These are phyloP conservation scores for Forbesichthys agassizii DNA, from an alignment of 2,113 vertebrate genomes.

Conservation along the genomic window DNA sequence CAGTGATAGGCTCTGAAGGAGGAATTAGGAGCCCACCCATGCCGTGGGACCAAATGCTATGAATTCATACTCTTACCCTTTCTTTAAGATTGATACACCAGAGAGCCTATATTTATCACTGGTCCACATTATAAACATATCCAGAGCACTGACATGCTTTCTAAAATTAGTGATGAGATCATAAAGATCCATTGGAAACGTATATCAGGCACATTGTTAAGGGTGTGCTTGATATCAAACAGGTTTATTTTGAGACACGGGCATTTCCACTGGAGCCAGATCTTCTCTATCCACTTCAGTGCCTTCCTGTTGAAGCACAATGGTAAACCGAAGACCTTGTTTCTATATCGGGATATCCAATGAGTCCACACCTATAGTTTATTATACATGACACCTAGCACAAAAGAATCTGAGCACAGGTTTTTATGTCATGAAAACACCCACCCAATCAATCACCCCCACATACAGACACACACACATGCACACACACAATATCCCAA, in stretches of 20 bases:
- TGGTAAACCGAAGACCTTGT: neutral
- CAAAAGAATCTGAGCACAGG: neutral
- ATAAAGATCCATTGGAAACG: neutral
- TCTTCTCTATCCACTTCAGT: slow-evolving; percentile 11
- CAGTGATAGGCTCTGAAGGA: slow-evolving; percentile 38
- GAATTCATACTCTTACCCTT: slow-evolving; percentile 16
- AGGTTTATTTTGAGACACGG: neutral
- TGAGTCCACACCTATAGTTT: neutral
- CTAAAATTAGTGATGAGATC: neutral
- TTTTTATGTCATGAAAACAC: neutral
- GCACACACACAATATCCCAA: neutral
- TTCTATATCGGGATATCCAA: neutral
- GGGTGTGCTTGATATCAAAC: neutral
- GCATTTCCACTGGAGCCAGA: neutral
- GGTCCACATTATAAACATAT: neutral
- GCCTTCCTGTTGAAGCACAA: slow-evolving; percentile 10
- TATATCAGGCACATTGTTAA: neutral
- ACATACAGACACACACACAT: too few species aligned
- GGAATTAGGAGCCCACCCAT: slow-evolving; percentile 20
- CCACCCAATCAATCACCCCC: neutral
- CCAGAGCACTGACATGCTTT: neutral
- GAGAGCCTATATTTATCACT: too few species aligned
- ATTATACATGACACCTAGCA: neutral
- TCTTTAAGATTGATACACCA: neutral
- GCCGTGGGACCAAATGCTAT: slow-evolving; percentile 6